Base-by-base conservation (phyloP, 2,113 vertebrate species). In the Actenoides lindsayi region DNA sequence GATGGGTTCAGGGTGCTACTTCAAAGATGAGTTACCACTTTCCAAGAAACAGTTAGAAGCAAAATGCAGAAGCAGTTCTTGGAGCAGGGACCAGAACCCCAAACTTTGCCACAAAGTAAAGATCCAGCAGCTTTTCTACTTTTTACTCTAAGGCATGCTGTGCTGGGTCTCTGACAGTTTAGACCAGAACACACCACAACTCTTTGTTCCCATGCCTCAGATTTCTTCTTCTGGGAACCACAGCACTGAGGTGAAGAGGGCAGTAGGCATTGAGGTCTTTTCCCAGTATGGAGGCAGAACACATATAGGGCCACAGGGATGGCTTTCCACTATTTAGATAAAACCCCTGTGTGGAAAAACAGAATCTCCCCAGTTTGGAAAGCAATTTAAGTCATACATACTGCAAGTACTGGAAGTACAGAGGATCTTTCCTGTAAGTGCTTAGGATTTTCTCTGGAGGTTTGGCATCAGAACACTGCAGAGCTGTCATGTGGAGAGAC, bases 371-470 rank as follows among this genome's bases (percentile, higher is more conserved):
- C 33, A 76, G 41, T 59, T 39, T 69, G 83, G 59, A 87, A 92
- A 94, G 74, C 12, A 50, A 81, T 82, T 95, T 87, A 92, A 93
- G 48, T 53, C 1, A 2, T 53, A 57, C 30, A 33, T 50, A 83
- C 59, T n/a, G 76, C 80, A 93, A 88, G 69, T 68, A 75, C 60
- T 18, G 13, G 75, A 92, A 93, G 48, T 42, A 59, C 17, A 27
- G 63, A 65, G 41, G 65, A 82, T 54, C 83, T 73, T 96, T 97
- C 80, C 94, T 94, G 89, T 87, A 96, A 95, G 28, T 17, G 54
- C 77, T 79, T 65, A 56, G n/a, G 54, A 65, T 87, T 89, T 84
- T 94, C 95, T 95, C 77, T 63, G 57, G 74, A 76, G 86, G 65
- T 93, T 53, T 95, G 89, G 87, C 91, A 92, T 76, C 53, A 79